These are phyloP conservation scores for Hippoglossus stenolepis DNA, from an alignment of 2,113 vertebrate genomes.

Conservation along the genomic window DNA sequence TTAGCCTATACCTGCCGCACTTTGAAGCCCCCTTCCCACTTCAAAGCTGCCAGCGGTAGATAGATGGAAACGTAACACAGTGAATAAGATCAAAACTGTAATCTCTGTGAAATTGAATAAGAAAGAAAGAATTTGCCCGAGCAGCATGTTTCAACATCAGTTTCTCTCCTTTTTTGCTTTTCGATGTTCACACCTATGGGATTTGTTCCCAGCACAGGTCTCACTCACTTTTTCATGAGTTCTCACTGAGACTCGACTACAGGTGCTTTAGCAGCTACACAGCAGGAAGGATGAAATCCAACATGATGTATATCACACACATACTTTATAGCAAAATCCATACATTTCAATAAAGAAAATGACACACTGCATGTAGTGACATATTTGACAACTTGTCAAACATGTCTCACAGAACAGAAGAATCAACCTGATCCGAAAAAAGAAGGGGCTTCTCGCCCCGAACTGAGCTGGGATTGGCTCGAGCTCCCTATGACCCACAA, in stretches of 20 bases:
- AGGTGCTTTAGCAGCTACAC: conserved; percentile 35
- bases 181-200: background rate
- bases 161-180: conserved; percentile 49
- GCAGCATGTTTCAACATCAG: conserved; percentile 62
- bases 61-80: conserved; percentile 54
- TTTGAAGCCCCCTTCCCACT: conserved; percentile 64
- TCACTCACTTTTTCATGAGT: conserved; percentile 44
- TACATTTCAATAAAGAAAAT: no score
- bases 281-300: background rate
- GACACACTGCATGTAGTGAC: no score
- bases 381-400: no score
- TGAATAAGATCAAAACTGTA: conserved; percentile 60
- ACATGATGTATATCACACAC: no score
- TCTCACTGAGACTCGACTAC: conserved; percentile 23
- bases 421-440: no score
- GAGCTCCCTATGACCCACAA: no score
- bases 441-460: no score
- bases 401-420: no score
- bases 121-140: conserved; percentile 60
- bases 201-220: conserved; percentile 36
- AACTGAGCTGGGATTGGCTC: no score
- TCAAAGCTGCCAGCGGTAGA: conserved; percentile 61
- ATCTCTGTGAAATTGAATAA: conserved; percentile 75
- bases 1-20: conserved; percentile 58
- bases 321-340: no score